A percentile compares a stretch with the other conserved stretches of the same genome.
phyloP scores from a whole-genome alignment of 2,888 invertebrate genomes.

The Plemyria rubiginata region DNA sequence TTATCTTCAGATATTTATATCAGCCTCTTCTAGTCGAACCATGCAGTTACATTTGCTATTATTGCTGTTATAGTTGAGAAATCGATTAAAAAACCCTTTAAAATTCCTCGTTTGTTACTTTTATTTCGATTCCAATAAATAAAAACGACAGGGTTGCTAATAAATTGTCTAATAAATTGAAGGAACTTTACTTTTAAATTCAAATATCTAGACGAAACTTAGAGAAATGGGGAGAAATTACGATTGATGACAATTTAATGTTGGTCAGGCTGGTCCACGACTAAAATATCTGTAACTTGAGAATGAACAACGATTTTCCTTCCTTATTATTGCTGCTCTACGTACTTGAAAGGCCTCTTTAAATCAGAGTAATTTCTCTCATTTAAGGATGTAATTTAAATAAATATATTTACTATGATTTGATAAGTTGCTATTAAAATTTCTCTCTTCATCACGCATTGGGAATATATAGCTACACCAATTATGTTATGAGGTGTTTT shows the following conservation, averaged over 20 bases:
- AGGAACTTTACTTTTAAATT: conserved; percentile 13
- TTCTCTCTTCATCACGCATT: no score
- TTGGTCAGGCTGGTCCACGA: conserved; percentile 22
- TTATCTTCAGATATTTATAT: conserved; percentile 39
- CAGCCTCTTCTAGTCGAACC: conserved; percentile 23
- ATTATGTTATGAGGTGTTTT: no score
- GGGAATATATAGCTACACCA: no score
- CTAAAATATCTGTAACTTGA: conserved; percentile 24
- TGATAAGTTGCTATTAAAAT: no score
- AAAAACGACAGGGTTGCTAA: conserved; percentile 19
- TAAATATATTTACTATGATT: no score
- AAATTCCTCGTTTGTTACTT: conserved; percentile 28
- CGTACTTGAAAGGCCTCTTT: no score
- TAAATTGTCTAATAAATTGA: conserved; percentile 28
- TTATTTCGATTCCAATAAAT: conserved; percentile 24
- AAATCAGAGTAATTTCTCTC: no score
- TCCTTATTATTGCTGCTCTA: conserved; percentile 15
- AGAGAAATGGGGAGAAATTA: conserved; percentile 1
- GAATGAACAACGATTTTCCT: conserved; percentile 1
- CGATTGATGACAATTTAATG: conserved; percentile 16
- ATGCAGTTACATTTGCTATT: conserved; percentile 32
- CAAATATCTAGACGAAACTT: conserved; percentile 9
- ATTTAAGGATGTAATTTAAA: neutral
- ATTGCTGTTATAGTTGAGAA: conserved; percentile 26
- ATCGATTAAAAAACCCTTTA: conserved; percentile 29